Percentiles rank a stretch among this genome's conserved stretches.
Conservation (phyloP, 2,888 invertebrate genomes). For the Pyrocoelia pectoralis region DNA sequence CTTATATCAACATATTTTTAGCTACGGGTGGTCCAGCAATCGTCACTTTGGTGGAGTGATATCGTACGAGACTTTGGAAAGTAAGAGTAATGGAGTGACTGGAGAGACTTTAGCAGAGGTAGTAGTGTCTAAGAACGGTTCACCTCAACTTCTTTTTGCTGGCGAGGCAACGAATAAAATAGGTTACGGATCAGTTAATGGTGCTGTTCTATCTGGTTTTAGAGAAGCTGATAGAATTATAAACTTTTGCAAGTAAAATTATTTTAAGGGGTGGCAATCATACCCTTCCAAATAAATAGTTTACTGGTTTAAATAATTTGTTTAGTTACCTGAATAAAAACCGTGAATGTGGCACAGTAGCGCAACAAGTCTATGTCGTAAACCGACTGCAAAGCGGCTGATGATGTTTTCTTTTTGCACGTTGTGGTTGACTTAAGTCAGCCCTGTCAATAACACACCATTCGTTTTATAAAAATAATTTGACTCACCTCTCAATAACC, state of each 20-base stretch:
- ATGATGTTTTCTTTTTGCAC: too few relatives aligned
- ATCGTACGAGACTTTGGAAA: conserved; percentile 37
- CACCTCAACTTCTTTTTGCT: conserved; percentile 63
- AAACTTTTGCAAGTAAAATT: conserved; percentile 12
- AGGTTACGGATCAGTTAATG: conserved; percentile 60
- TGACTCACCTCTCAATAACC: too few relatives aligned
- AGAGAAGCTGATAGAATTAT: conserved; percentile 59
- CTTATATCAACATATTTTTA: background rate
- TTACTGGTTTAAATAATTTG: too few relatives aligned
- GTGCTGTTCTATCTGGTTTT: conserved; percentile 59
- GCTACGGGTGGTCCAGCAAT: background rate
- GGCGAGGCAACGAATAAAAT: conserved; percentile 62
- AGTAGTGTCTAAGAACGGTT: conserved; percentile 58
- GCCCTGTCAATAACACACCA: too few relatives aligned
- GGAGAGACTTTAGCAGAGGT: conserved; percentile 31
- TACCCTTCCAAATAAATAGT: too few relatives aligned
- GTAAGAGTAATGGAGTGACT: conserved; percentile 42
- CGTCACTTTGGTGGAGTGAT: conserved; percentile 62
- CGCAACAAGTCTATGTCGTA: too few relatives aligned
- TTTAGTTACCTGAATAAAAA: too few relatives aligned
- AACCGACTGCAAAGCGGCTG: too few relatives aligned
- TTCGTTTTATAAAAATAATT: too few relatives aligned
- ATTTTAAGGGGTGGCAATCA: too few relatives aligned
- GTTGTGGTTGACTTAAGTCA: too few relatives aligned
- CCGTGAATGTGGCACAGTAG: too few relatives aligned